phyloP scores from a whole-genome alignment of 2,888 invertebrate species.

The Balanococcus diminutus region DNA sequence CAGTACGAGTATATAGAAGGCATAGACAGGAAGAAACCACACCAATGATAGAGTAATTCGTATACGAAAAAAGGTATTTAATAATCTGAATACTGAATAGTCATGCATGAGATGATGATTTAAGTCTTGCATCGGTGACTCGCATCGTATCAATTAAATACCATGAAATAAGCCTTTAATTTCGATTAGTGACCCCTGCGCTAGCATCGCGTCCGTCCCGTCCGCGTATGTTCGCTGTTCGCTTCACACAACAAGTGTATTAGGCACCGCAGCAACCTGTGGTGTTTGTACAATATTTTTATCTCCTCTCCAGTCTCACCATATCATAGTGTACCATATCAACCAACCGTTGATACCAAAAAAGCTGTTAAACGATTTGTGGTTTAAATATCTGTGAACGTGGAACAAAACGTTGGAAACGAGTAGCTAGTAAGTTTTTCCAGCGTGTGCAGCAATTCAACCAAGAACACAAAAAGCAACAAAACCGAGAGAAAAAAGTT shows the following conservation, averaged over 20 bases:
- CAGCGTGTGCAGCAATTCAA: background rate
- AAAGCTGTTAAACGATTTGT: constrained; percentile 30
- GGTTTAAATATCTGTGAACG: constrained; percentile 39
- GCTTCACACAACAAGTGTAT: background rate
- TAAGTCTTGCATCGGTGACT: constrained; percentile 34
- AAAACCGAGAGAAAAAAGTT: background rate
- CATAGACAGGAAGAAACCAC: constrained; percentile 21
- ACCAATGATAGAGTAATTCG: background rate
- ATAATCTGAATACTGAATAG: constrained; percentile 32
- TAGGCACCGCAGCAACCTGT: background rate
- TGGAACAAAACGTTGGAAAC: background rate
- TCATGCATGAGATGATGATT: constrained; percentile 39
- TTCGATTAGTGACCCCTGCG: constrained; percentile 41
- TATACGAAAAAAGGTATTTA: constrained; percentile 9
- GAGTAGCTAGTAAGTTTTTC: background rate
- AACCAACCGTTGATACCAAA: background rate
- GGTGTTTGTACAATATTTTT: background rate
- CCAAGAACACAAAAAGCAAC: background rate
- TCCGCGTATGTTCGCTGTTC: background rate
- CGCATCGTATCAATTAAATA: constrained; percentile 38
- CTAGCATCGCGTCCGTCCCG: too few relatives aligned
- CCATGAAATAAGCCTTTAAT: constrained; percentile 43
- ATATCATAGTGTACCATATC: too few relatives aligned
- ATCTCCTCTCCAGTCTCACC: too few relatives aligned
- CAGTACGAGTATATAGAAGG: too few relatives aligned